Evolutionary conservation across 2,888 invertebrate genomes (phyloP).

Genomic region (Dicycla oo): DNA sequence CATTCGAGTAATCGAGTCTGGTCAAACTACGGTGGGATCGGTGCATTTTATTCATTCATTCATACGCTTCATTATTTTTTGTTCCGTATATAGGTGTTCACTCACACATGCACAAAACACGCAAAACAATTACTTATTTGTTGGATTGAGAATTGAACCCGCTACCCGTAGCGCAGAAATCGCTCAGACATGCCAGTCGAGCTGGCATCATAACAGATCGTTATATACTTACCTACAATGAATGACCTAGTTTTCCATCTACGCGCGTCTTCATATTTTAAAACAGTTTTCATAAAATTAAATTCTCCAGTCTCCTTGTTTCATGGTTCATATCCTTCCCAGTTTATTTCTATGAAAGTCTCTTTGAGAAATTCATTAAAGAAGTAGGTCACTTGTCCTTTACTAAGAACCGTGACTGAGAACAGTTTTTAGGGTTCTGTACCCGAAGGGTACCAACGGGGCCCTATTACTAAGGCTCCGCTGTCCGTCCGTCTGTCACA

Average conservation of each 20-base stretch:
- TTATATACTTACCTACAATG: constrained; percentile 15
- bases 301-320: constrained; percentile 30
- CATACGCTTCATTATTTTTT: background rate
- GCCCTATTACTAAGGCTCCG: no score
- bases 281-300: constrained; percentile 35
- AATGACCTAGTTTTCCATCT: constrained; percentile 38
- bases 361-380: constrained; percentile 15
- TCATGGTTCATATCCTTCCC: constrained; percentile 16
- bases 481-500: no score
- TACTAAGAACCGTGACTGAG: background rate
- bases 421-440: constrained; percentile 19
- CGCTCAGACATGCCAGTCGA: background rate
- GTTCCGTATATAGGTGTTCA: background rate
- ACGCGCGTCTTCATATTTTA: constrained; percentile 30
- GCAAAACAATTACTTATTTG: background rate
- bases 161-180: background rate
- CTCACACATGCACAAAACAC: background rate
- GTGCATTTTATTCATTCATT: no score
- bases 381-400: constrained; percentile 38
- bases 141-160: background rate
- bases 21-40: no score
- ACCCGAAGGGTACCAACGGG: background rate
- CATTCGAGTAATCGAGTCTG: no score
- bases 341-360: constrained; percentile 23
- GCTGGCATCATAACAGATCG: constrained; percentile 13